Base-by-base conservation (phyloP, 2,797 vertebrate species). In the Premnoplex brunnescens region DNA sequence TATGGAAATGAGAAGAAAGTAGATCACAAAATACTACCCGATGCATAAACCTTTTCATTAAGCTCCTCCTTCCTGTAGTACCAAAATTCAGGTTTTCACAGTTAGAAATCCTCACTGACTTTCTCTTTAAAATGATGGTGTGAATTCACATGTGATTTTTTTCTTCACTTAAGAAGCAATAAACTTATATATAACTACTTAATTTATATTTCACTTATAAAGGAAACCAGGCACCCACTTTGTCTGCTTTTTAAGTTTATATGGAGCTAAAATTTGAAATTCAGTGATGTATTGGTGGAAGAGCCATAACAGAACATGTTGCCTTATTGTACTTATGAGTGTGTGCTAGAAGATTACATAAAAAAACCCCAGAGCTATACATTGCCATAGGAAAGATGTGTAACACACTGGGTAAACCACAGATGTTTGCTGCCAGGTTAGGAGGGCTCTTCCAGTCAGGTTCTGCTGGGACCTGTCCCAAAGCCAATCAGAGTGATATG, bases 1-100 rank as follows among this genome's bases (percentile, higher is more conserved):
- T 75, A 89, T 87, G 78, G 64, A 93, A 92, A 87, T 71, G 21
- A 64, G 44, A 87, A 85, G 63, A 93, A 91, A 87, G 28, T 37
- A 78, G n/a, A 78, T 79, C 8, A 91, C 41, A 85, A 32, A 82
- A 30, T 32, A 46, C 52, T 72, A 24, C 6, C 10, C 12, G 26
- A 7, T 17, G 28, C 4, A 6, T 37, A 93, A 77, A 59, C 7
- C 5, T 71, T 62, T 84, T 66, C 59, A 68, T 64, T 36, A 59
- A 64, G 56, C 13, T 84, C 15, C 48, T 91, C 62, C 55, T 80
- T 60, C 48, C 58, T 1, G 1, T 17, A 68, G 43, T 54, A 48
- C 30, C n/a, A 28, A 56, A 89, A 69, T 54, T 48, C 44, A 67
- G 12, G 20, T 75, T 46, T 43, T 67, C 49, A 48, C 48, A 80